Evolutionary conservation across 2,888 invertebrate genomes (phyloP).

Genomic region (Xylocampa areola): DNA sequence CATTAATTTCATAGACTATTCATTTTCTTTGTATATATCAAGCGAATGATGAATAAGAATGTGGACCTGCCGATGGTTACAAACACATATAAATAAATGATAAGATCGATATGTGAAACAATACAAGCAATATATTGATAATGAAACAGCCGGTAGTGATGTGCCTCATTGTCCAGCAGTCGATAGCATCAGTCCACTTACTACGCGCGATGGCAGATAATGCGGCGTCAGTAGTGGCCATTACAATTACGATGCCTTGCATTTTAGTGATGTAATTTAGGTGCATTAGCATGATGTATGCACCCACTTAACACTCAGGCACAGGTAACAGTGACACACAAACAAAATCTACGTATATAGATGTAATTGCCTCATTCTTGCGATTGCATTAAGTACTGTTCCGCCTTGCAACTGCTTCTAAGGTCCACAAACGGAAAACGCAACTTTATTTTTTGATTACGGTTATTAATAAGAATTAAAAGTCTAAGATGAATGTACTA

Average conservation of each 20-base stretch:
- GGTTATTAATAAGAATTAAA: too few species aligned
- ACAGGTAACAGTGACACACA: slow-evolving; percentile 29
- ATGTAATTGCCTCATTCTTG: slow-evolving; percentile 22
- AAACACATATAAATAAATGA: slow-evolving; percentile 57
- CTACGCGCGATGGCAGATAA: slow-evolving; percentile 60
- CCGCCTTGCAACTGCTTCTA: neutral
- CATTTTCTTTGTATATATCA: slow-evolving; percentile 55
- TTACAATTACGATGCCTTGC: slow-evolving; percentile 62
- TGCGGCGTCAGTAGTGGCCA: slow-evolving; percentile 57
- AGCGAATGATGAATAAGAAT: slow-evolving; percentile 48
- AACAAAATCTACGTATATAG: slow-evolving; percentile 30
- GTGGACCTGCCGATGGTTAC: slow-evolving; percentile 52
- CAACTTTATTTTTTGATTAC: too few species aligned
- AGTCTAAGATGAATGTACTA: too few species aligned
- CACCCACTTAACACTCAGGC: slow-evolving; percentile 24
- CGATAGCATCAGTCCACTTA: slow-evolving; percentile 63
- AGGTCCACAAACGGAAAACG: too few species aligned
- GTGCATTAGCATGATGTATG: slow-evolving; percentile 50
- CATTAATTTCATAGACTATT: slow-evolving; percentile 38
- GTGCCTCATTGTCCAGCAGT: slow-evolving; percentile 61
- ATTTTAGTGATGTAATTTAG: slow-evolving; percentile 55
- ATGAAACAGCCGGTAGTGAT: slow-evolving; percentile 46
- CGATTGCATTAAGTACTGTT: slow-evolving; percentile 11
- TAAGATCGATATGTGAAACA: slow-evolving; percentile 57
- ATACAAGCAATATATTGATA: slow-evolving; percentile 53